phyloP scores from a whole-genome alignment of 2,797 vertebrate genomes.

The Botia almorhae region DNA sequence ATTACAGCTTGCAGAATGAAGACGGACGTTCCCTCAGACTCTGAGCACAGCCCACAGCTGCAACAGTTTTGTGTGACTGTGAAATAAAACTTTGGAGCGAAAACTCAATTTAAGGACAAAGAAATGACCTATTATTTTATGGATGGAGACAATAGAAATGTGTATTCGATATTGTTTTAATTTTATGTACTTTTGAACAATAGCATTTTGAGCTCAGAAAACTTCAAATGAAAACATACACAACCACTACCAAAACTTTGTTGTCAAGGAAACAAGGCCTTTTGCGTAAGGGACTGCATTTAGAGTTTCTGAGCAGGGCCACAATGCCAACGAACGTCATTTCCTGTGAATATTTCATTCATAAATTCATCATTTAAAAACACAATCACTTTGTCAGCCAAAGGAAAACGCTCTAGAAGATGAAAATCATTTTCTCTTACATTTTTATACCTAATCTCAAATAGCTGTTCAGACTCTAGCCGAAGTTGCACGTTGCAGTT shows the following conservation, averaged over 20 bases:
- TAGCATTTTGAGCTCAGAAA: not conserved
- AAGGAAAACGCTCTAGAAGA: not conserved
- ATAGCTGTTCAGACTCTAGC: not conserved
- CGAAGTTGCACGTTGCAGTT: not conserved
- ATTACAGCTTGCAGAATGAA: slow-evolving; percentile 75
- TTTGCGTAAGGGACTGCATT: not conserved
- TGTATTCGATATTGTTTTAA: not conserved
- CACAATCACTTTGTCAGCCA: not conserved
- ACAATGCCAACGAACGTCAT: not conserved
- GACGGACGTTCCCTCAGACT: slow-evolving; percentile 23
- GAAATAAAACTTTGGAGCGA: slow-evolving; percentile 29
- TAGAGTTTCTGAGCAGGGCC: not conserved
- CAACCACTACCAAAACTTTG: not conserved
- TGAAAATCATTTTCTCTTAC: not conserved
- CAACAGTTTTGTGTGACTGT: slow-evolving; percentile 68
- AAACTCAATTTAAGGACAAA: not conserved
- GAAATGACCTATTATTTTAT: not conserved
- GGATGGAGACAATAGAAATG: not conserved
- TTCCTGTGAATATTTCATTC: not conserved
- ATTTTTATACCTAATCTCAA: no score
- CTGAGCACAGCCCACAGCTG: slow-evolving; percentile 63
- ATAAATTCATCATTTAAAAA: not conserved
- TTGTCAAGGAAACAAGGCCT: not conserved
- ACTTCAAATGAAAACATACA: not conserved
- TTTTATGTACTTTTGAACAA: not conserved